Percentiles rank a stretch among this genome's conserved stretches.
These are phyloP conservation scores for Hylaea fasciaria DNA, from an alignment of 2,888 invertebrate genomes.

Conservation along the genomic window DNA sequence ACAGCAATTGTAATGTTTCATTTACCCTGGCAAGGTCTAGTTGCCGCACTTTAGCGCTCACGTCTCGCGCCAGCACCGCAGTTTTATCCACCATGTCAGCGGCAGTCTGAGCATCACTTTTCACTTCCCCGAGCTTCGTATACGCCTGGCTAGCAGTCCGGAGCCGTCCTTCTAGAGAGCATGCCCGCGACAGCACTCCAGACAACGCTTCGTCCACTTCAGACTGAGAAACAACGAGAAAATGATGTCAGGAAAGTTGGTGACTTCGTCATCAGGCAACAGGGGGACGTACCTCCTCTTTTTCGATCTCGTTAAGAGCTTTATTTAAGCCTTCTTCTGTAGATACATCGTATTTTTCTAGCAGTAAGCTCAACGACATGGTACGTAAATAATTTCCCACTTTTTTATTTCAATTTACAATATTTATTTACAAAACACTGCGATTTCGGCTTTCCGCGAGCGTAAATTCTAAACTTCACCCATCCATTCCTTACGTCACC, in stretches of 20 bases:
- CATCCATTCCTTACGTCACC: too few relatives aligned
- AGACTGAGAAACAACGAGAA: constrained; percentile 74
- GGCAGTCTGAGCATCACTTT: constrained; percentile 91
- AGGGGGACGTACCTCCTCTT: constrained; percentile 78
- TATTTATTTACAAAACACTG: constrained; percentile 17
- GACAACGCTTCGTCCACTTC: constrained; percentile 89
- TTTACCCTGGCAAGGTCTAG: constrained; percentile 95
- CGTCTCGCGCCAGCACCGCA: constrained; percentile 95
- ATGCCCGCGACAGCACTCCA: constrained; percentile 89
- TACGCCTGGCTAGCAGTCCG: constrained; percentile 92
- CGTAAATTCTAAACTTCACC: too few relatives aligned
- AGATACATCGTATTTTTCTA: constrained; percentile 80
- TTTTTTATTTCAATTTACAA: neutral
- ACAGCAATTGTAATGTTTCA: too few relatives aligned
- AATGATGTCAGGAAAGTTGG: constrained; percentile 12
- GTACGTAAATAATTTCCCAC: neutral
- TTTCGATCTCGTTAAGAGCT: constrained; percentile 83
- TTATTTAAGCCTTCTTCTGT: constrained; percentile 84
- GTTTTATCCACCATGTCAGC: constrained; percentile 94
- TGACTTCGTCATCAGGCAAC: constrained; percentile 43
- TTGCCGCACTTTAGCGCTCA: constrained; percentile 97
- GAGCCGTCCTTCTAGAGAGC: constrained; percentile 91
- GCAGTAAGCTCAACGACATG: constrained; percentile 69
- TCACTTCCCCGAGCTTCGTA: constrained; percentile 91
- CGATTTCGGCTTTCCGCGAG: too few relatives aligned